phyloP scores from a whole-genome alignment of 2,888 invertebrate genomes.

The Dysmachus trigonus region DNA sequence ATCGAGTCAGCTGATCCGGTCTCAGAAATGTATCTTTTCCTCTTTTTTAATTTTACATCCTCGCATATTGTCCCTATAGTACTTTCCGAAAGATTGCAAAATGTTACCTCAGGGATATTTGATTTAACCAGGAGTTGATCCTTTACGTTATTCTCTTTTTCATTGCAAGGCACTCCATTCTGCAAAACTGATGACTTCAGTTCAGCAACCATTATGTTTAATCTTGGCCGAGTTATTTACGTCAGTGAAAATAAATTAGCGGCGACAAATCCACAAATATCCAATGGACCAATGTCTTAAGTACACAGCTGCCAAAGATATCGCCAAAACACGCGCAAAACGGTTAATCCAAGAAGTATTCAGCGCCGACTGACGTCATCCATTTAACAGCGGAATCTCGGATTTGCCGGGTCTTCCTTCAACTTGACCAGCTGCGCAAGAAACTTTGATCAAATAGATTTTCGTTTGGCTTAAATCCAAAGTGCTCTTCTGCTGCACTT shows the following conservation, averaged over 20 bases:
- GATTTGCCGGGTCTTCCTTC: slow-evolving; percentile 11
- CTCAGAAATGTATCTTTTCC: slow-evolving; percentile 59
- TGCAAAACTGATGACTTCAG: slow-evolving; percentile 29
- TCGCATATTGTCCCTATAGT: slow-evolving; percentile 9
- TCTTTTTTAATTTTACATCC: slow-evolving; percentile 53
- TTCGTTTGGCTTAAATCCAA: slow-evolving; percentile 42
- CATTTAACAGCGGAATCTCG: slow-evolving; percentile 8
- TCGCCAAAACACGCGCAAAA: background rate
- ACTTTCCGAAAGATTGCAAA: slow-evolving; percentile 59
- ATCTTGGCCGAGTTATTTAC: background rate
- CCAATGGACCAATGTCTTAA: slow-evolving; percentile 16
- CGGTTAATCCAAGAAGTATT: background rate
- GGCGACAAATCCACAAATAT: slow-evolving; percentile 10
- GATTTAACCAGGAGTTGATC: slow-evolving; percentile 55
- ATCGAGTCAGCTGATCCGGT: slow-evolving; percentile 61
- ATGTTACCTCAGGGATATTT: slow-evolving; percentile 62
- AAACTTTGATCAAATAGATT: background rate
- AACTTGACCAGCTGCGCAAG: slow-evolving; percentile 36
- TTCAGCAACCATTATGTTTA: slow-evolving; percentile 37
- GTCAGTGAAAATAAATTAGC: background rate
- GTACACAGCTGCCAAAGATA: slow-evolving; percentile 1
- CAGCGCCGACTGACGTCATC: slow-evolving; percentile 13
- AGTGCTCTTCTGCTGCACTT: slow-evolving; percentile 33
- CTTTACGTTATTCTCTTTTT: slow-evolving; percentile 55
- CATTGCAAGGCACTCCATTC: slow-evolving; percentile 52